Percentiles rank a stretch among this genome's conserved stretches.
Conservation (phyloP, 2,113 vertebrate species). For the Menura novaehollandiae region DNA sequence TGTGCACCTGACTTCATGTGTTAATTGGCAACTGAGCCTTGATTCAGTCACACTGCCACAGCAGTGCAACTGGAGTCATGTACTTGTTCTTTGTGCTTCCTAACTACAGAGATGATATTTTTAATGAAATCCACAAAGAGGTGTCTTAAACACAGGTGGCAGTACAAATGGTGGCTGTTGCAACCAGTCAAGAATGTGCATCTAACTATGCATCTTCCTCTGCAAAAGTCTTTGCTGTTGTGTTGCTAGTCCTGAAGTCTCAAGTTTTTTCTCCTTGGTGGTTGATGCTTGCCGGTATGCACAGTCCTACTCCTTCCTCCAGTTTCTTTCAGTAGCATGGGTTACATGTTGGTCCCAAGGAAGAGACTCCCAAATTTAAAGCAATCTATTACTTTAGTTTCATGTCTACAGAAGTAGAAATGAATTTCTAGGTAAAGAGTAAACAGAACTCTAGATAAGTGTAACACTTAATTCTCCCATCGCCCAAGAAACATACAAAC, state of each 20-base stretch:
- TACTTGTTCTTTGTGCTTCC: neutral
- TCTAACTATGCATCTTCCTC: neutral
- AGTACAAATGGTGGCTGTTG: neutral
- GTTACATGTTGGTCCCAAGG: neutral
- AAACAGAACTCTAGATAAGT: neutral
- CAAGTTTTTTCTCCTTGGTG: neutral
- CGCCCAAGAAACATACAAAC: neutral
- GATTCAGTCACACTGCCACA: neutral
- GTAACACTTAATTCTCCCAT: neutral
- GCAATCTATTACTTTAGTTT: neutral
- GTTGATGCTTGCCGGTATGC: neutral
- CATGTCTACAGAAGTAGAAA: neutral
- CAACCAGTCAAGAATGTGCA: neutral
- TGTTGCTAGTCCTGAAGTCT: neutral
- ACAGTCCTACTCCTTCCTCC: neutral
- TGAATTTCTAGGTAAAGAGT: neutral
- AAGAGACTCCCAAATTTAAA: neutral
- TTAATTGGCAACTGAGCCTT: neutral
- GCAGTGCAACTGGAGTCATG: neutral
- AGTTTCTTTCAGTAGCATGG: neutral
- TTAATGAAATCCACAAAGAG: neutral
- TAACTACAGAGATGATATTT: neutral
- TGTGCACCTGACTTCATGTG: neutral
- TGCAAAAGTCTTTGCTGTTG: neutral
- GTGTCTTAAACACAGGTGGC: neutral